These are phyloP conservation scores for Semicossyphus pulcher DNA, from an alignment of 2,113 vertebrate species.

Conservation along the genomic window DNA sequence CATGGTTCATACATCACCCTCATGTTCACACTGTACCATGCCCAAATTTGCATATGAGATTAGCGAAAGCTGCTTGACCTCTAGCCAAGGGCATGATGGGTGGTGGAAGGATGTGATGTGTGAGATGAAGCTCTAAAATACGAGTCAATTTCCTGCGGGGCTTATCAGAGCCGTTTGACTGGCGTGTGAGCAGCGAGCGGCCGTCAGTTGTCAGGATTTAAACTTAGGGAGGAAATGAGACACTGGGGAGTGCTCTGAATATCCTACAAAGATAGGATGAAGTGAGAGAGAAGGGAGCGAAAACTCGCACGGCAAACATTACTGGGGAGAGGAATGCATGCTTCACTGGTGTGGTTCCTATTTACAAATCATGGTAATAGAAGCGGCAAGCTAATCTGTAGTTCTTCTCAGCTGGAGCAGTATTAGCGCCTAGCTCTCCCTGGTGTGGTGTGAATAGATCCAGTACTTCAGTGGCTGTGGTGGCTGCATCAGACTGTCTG, in stretches of 20 bases:
- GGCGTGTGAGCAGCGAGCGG: slow-evolving; percentile 72
- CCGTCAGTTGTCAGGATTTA: slow-evolving; percentile 80
- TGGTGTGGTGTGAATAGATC: slow-evolving; percentile 62
- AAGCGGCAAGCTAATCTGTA: slow-evolving; percentile 52
- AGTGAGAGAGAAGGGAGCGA: slow-evolving; percentile 31
- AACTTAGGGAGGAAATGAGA: slow-evolving; percentile 80
- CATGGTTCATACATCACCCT: slow-evolving; percentile 49
- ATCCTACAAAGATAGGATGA: slow-evolving; percentile 59
- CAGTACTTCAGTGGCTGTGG: slow-evolving; percentile 44
- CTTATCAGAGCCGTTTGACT: slow-evolving; percentile 77
- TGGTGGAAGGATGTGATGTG: slow-evolving; percentile 63
- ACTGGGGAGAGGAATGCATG: slow-evolving; percentile 24
- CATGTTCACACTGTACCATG: slow-evolving; percentile 39
- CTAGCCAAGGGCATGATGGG: slow-evolving; percentile 72
- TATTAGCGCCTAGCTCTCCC: slow-evolving; percentile 47
- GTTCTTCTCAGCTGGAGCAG: slow-evolving; percentile 42
- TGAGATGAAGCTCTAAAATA: slow-evolving; percentile 68
- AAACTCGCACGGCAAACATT: slow-evolving; percentile 22
- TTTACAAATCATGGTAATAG: slow-evolving; percentile 56
- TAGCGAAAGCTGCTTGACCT: slow-evolving; percentile 76
- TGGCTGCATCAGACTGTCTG: slow-evolving; percentile 69
- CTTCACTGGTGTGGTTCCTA: slow-evolving; percentile 29
- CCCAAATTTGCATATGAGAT: slow-evolving; percentile 73
- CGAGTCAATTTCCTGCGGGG: slow-evolving; percentile 78
- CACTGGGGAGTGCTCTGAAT: slow-evolving; percentile 70